These are phyloP conservation scores for Ancistrus triradiatus DNA, from an alignment of 2,113 vertebrate genomes.

Conservation along the genomic window DNA sequence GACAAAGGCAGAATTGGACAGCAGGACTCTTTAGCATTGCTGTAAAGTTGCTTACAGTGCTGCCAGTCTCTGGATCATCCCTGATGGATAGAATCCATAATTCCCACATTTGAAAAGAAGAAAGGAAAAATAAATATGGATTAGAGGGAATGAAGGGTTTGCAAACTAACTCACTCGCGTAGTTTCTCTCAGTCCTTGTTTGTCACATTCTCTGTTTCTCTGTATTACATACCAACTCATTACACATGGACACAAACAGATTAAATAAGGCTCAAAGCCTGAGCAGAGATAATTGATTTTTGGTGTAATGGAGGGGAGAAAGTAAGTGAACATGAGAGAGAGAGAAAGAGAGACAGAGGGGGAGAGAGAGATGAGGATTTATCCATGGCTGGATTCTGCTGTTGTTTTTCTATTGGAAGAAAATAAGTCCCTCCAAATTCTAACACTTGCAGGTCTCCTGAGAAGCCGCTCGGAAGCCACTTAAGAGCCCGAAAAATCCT, in stretches of 20 bases:
- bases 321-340: constrained; percentile 31
- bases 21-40: constrained; percentile 31
- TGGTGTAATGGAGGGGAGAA: constrained; percentile 53
- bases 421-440: constrained; percentile 55
- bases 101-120: constrained; percentile 65
- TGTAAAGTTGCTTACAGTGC: background rate
- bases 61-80: constrained; percentile 54
- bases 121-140: constrained; percentile 66
- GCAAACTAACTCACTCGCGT: constrained; percentile 32
- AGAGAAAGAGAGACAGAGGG: constrained; percentile 46
- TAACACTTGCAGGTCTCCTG: constrained; percentile 43
- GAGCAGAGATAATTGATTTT: too few species aligned
- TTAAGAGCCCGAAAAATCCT: constrained; percentile 53
- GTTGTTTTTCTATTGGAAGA: constrained; percentile 41
- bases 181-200: background rate
- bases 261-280: too few species aligned
- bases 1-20: background rate
- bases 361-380: constrained; percentile 38
- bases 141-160: constrained; percentile 55
- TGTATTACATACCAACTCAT: constrained; percentile 48
- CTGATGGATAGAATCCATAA: constrained; percentile 53
- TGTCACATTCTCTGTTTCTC: constrained; percentile 18
- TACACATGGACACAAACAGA: too few species aligned
- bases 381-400: constrained; percentile 18
- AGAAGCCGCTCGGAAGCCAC: constrained; percentile 50